A percentile compares a stretch with the other conserved stretches of the same genome.
These are phyloP conservation scores for Galeopsomyia nigrocyanea DNA, from an alignment of 2,888 invertebrate genomes.

Conservation along the genomic window DNA sequence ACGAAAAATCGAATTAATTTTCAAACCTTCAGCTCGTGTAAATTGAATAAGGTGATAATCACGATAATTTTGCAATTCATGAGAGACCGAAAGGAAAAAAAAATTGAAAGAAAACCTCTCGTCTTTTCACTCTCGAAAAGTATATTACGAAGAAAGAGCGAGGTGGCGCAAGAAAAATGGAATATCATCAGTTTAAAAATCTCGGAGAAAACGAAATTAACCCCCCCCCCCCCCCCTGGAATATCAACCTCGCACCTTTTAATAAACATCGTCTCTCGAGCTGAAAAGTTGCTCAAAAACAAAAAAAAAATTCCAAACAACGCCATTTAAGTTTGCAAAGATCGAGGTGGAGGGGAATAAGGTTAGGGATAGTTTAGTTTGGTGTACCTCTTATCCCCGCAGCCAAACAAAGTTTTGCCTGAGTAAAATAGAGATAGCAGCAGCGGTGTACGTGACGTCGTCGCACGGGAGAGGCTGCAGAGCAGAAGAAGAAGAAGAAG, in stretches of 20 bases:
- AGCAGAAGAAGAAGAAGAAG: constrained; percentile 9
- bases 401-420: constrained; percentile 47
- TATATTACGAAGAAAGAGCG: no score
- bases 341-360: constrained; percentile 9
- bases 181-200: neutral
- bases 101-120: no score
- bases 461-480: neutral
- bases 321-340: constrained; percentile 44
- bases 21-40: no score
- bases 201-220: neutral
- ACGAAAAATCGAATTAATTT: no score
- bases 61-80: no score
- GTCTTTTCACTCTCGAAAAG: no score
- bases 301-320: neutral
- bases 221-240: neutral
- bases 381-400: constrained; percentile 15
- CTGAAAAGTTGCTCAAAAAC: constrained; percentile 3
- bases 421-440: constrained; percentile 45
- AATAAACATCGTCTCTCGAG: no score
- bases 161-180: no score
- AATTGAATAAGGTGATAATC: no score
- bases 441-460: constrained; percentile 35
- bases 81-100: no score
- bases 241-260: no score
- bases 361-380: constrained; percentile 23